Evolutionary conservation across 2,888 invertebrate genomes (phyloP), one percentile per base, ranked within the genome.

Genomic region (Muschampia plurimacula): DNA sequence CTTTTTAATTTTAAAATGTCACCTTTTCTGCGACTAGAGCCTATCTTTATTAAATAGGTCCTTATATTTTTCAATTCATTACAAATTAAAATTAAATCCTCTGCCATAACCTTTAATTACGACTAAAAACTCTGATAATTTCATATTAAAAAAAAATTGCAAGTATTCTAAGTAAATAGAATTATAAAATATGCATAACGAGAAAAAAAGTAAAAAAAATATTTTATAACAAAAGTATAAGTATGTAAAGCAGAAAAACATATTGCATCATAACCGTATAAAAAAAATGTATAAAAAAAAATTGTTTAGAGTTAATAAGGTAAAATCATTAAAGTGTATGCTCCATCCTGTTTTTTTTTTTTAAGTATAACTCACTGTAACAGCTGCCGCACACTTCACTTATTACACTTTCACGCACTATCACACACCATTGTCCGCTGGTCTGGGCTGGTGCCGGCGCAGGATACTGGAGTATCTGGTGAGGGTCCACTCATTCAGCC

Each of bases 1-100:
- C 28, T 52, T 66, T 66, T 66, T 66, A 55, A 1, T 52, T 36
- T 32, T 49, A 66, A 52, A 52, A 66, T 52, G n/a, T 66, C 15
- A 28, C 52, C 66, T 15, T 39, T 55, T 55, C 66, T 55, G 12
- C 66, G 66, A n/a, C 55, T 39, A 39, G 66, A 13, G 15, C 66
- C 66, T 55, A 66, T 66, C 13, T 41, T 41, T 41, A 41, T 41
- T 9, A 41, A 41, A 8, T 41, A 41, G 7, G 41, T 41, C 41
- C 8, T 41, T 41, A 41, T 66, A 22, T 46, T 66, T 66, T 36
- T 55, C 15, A 66, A 55, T 4, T 64, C 44, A 64, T 64, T 46
- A 5, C 10, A 44, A 7, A 64, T 22, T 28, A 12, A 22, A 13
- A 13, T 44, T 64, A 64, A 46, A 1, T 64, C 63, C 22, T 64